Percentiles rank a stretch among this genome's conserved stretches.
Evolutionary conservation across 1,140 invertebrate species (phyloP).

Genomic region (Eriocheir sinensis): DNA sequence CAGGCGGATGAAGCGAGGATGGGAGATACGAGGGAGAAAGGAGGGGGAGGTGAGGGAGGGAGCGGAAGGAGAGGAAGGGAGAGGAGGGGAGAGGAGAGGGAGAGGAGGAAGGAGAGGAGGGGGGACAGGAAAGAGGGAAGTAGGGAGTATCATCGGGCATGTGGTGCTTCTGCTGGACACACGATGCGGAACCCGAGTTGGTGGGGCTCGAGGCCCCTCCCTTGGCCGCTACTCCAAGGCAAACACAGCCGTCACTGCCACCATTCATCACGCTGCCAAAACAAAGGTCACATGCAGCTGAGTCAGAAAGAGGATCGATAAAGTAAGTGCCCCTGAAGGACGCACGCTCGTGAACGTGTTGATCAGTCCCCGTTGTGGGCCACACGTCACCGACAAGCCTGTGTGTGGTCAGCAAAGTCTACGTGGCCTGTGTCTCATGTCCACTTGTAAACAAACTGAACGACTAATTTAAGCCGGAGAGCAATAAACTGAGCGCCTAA

Average conservation of each 20-base stretch:
- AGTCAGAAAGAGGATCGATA: neutral
- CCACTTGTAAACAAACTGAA: slow-evolving; percentile 46
- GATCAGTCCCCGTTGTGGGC: neutral
- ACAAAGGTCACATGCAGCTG: slow-evolving; percentile 13
- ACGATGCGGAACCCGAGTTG: slow-evolving; percentile 9
- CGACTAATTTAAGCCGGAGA: slow-evolving; percentile 56
- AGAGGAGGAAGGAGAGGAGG: neutral
- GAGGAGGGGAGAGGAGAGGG: neutral
- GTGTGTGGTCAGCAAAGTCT: neutral
- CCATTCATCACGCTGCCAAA: slow-evolving; percentile 26
- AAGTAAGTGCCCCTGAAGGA: neutral
- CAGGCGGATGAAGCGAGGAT: slow-evolving; percentile 23
- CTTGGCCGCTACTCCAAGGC: slow-evolving; percentile 48
- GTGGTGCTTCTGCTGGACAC: slow-evolving; percentile 14
- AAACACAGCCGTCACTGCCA: slow-evolving; percentile 45
- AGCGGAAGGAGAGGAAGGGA: neutral
- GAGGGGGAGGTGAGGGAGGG: neutral
- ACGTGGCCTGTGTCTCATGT: neutral
- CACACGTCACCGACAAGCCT: neutral
- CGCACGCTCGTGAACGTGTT: slow-evolving; percentile 20
- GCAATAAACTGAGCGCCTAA: slow-evolving; percentile 60
- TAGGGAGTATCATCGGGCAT: neutral
- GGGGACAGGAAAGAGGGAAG: neutral
- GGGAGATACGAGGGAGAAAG: neutral
- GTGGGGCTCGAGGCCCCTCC: neutral